A percentile compares a stretch with the other conserved stretches of the same genome.
Conservation (phyloP, 2,113 vertebrate genomes). For the Eira barbara region DNA sequence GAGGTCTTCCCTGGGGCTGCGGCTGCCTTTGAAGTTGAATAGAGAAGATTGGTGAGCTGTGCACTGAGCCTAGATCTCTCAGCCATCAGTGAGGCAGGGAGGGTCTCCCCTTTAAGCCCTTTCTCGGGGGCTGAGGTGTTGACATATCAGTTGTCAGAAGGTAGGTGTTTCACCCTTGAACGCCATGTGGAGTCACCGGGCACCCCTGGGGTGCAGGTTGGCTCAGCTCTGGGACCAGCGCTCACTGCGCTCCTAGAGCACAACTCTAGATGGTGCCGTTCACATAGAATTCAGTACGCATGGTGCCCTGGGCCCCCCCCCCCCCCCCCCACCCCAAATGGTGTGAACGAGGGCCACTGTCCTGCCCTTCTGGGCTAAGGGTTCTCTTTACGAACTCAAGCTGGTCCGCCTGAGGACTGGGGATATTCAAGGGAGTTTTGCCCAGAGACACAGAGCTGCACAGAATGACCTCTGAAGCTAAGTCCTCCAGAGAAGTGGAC, state of each 20-base stretch:
- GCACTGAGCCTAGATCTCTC: neutral
- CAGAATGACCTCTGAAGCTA: neutral
- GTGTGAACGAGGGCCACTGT: neutral
- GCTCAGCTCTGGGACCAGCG: neutral
- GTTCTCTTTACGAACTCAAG: neutral
- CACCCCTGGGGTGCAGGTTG: neutral
- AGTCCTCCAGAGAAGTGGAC: neutral
- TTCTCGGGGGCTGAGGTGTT: constrained; percentile 14
- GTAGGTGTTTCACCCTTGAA: neutral
- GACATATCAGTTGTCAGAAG: constrained; percentile 33
- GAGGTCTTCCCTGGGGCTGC: neutral
- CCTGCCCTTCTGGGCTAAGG: neutral
- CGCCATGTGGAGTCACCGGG: neutral
- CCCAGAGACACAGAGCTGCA: neutral
- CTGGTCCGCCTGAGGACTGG: neutral
- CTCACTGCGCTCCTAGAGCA: constrained; percentile 33
- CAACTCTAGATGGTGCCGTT: constrained; percentile 48
- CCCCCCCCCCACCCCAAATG: neutral
- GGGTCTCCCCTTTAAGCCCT: constrained; percentile 7
- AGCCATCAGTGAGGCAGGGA: neutral
- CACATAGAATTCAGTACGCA: constrained; percentile 13
- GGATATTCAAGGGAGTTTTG: neutral
- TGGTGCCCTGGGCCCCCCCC: neutral
- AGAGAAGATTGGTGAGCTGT: constrained; percentile 64
- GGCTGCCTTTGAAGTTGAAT: constrained; percentile 59